These are phyloP conservation scores for Melitaea cinxia DNA, from an alignment of 1,140 invertebrate species.

Conservation along the genomic window DNA sequence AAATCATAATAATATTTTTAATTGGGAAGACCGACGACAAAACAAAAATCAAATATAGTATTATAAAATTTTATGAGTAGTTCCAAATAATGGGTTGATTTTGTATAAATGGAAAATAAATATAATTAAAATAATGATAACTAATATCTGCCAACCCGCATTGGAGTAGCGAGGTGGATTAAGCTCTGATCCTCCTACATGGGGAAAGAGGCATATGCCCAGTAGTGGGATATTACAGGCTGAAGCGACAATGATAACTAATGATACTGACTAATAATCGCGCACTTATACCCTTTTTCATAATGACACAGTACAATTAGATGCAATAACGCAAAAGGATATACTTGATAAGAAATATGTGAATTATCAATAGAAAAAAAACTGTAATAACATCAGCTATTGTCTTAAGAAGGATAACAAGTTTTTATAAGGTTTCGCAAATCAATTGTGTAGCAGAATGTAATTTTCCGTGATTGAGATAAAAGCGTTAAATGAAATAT, in stretches of 20 bases:
- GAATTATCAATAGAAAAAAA: conserved; percentile 67
- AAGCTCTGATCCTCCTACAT: too few relatives aligned
- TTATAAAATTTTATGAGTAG: too few relatives aligned
- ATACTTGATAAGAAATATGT: conserved; percentile 49
- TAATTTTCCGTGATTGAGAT: conserved; percentile 64
- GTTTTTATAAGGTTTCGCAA: conserved; percentile 61
- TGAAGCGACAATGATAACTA: too few relatives aligned
- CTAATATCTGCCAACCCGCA: too few relatives aligned
- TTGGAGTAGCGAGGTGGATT: too few relatives aligned
- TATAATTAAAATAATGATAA: too few relatives aligned
- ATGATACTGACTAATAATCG: not conserved
- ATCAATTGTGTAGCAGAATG: conserved; percentile 47
- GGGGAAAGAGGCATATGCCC: too few relatives aligned
- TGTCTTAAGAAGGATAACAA: conserved; percentile 68
- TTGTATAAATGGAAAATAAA: too few relatives aligned
- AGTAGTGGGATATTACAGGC: too few relatives aligned
- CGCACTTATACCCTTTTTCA: conserved; percentile 26
- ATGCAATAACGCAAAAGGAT: conserved; percentile 62
- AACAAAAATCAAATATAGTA: too few relatives aligned
- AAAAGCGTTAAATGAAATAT: conserved; percentile 23
- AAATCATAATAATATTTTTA: not conserved
- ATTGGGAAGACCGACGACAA: not conserved
- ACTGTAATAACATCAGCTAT: conserved; percentile 58
- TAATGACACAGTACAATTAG: conserved; percentile 43
- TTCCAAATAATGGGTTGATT: too few relatives aligned